Evolutionary conservation across 2,797 vertebrate species (phyloP), one percentile per base, ranked within the genome.

Genomic region (Chaetodon trifasciatus): DNA sequence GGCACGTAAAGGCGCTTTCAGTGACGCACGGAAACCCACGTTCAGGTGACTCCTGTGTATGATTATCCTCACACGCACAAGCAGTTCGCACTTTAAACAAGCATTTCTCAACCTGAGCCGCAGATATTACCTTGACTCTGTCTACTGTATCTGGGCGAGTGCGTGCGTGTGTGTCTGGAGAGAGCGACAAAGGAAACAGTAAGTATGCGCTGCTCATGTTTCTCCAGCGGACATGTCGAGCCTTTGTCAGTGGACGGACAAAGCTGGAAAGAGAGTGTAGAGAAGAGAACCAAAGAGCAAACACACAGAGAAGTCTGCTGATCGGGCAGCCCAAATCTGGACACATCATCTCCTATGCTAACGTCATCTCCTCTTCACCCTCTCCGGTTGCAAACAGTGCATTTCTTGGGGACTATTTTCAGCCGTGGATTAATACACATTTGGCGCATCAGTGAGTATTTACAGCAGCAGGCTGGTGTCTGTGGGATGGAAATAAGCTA

Each of bases 181-280:
- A 62, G 65, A 71, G 49, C 56, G 69, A 82, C 75, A 80, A 88
- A 82, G 82, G 72, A 77, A 35, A 70, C 69, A 46, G 68, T 9
- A 50, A 75, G 76, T 61, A 37, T 44, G 61, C 16, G 16, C 67
- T 53, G 66, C 88, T 88, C 77, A 70, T 73, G 81, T 85, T 90
- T 90, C 81, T 87, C 86, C 91, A 90, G 70, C 72, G 37, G 73
- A 93, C 86, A 88, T 91, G 82, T 90, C 87, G 71, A 85, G 87
- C 83, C 88, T 91, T 95, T 94, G 91, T 93, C 92, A 93, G 90
- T 87, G 88, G 62, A 87, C 66, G 81, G 53, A 87, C 76, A 89
- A 79, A 93, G 89, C 85, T 63, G 80, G 82, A 80, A 72, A 65
- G 67, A 90, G 70, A 84, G 76, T 61, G 42, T 32, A 75, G 68